phyloP scores from a whole-genome alignment of 1,140 invertebrate species.

The Scylla paramamosain region DNA sequence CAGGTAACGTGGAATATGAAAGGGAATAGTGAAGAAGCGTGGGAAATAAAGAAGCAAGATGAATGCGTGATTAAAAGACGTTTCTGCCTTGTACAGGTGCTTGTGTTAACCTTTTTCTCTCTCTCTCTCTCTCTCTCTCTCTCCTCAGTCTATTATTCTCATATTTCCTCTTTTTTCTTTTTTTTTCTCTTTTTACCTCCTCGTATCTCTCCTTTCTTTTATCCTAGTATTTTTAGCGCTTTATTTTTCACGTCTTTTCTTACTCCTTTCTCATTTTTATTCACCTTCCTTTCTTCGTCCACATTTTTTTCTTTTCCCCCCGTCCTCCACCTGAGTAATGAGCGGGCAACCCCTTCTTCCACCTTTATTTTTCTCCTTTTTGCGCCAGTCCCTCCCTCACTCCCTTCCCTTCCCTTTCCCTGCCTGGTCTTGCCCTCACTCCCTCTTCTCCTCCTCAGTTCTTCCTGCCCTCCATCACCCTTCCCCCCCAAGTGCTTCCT shows the following conservation, averaged over 20 bases:
- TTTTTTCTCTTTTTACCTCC: not conserved
- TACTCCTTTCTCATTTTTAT: not conserved
- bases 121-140: not conserved
- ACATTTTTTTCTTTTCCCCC: not conserved
- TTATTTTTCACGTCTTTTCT: not conserved
- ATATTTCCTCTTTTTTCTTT: not conserved
- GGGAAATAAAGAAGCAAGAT: no score
- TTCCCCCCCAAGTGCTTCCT: no score
- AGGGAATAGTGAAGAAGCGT: no score
- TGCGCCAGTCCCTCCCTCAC: no score
- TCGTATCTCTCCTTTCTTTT: not conserved
- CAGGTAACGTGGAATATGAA: no score
- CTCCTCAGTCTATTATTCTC: not conserved
- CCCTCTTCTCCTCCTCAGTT: no score
- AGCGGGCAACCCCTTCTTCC: no score
- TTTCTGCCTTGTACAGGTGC: not conserved
- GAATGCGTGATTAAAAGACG: not conserved
- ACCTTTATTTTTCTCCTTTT: no score
- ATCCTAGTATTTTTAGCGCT: not conserved
- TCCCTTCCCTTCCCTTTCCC: no score
- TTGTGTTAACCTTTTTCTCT: not conserved
- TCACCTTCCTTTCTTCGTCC: not conserved
- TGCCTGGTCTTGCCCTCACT: no score
- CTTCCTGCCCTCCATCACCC: no score
- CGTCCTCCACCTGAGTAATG: no score